These are phyloP conservation scores for Eumacrocentrus americanus DNA, from an alignment of 2,888 invertebrate species.

Conservation along the genomic window DNA sequence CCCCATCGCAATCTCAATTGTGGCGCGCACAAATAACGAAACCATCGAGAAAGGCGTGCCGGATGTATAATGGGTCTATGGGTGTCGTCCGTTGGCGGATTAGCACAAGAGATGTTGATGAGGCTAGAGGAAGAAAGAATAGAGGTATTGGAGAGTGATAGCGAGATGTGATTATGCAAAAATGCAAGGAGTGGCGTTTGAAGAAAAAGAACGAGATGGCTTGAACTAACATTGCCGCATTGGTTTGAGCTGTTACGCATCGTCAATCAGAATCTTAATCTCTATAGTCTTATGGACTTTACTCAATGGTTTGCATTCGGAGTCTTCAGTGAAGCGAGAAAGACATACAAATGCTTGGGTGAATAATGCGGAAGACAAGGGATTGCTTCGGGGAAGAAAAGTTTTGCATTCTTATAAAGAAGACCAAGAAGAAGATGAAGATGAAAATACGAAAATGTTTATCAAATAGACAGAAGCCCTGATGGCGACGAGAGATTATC, in stretches of 20 bases:
- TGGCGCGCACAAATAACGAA: no score
- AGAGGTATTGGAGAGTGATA: constrained; percentile 32
- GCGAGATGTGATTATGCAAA: constrained; percentile 47
- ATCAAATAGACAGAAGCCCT: neutral
- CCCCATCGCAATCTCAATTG: constrained; percentile 3
- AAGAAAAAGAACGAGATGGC: constrained; percentile 14
- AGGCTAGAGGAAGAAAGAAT: constrained; percentile 43
- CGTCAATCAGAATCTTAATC: no score
- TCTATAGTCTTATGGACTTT: no score
- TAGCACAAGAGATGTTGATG: no score
- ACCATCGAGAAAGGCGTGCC: no score
- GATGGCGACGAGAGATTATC: neutral
- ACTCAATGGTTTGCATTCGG: no score
- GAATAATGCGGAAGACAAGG: neutral
- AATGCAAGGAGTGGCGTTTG: constrained; percentile 54
- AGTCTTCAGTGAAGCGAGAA: neutral
- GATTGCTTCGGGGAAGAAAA: neutral
- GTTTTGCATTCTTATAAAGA: no score
- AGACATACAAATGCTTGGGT: neutral
- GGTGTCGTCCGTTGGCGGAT: no score
- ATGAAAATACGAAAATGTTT: neutral
- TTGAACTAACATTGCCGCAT: no score
- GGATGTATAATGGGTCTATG: no score
- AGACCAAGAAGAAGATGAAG: no score
- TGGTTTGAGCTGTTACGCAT: no score